Conservation (phyloP, 2,113 vertebrate species). For the Erythrolamprus reginae region DNA sequence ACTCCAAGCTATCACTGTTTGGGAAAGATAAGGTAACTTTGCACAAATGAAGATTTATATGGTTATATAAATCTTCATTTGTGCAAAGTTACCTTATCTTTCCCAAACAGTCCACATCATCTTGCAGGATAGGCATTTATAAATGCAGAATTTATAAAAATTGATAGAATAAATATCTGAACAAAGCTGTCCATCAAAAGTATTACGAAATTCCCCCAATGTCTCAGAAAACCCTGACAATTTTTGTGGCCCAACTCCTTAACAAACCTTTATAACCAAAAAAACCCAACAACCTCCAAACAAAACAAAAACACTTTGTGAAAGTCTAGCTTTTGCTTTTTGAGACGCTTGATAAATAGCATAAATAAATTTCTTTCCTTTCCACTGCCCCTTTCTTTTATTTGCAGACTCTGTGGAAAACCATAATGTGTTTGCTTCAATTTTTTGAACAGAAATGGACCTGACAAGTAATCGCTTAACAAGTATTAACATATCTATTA, state of each 20-base stretch:
- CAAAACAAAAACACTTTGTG: no score
- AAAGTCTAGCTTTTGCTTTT: neutral
- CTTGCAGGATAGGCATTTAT: neutral
- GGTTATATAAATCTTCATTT: neutral
- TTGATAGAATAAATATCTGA: neutral
- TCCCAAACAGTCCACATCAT: neutral
- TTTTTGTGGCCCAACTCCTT: neutral
- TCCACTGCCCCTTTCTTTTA: neutral
- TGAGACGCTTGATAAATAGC: neutral
- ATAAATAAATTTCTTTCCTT: neutral
- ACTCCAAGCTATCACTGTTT: no score
- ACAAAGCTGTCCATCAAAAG: neutral
- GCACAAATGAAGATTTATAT: no score
- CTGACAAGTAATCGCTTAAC: conserved; percentile 6
- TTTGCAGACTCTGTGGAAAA: neutral
- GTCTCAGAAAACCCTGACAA: neutral
- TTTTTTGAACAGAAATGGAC: conserved; percentile 7
- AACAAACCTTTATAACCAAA: neutral
- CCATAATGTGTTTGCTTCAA: neutral
- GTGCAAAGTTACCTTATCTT: neutral
- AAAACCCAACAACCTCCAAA: no score
- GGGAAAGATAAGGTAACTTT: no score
- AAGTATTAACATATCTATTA: neutral
- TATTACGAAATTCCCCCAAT: neutral
- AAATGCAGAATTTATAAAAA: neutral